These are phyloP conservation scores for Euplagia quadripunctaria DNA, from an alignment of 2,888 invertebrate genomes.

Conservation along the genomic window DNA sequence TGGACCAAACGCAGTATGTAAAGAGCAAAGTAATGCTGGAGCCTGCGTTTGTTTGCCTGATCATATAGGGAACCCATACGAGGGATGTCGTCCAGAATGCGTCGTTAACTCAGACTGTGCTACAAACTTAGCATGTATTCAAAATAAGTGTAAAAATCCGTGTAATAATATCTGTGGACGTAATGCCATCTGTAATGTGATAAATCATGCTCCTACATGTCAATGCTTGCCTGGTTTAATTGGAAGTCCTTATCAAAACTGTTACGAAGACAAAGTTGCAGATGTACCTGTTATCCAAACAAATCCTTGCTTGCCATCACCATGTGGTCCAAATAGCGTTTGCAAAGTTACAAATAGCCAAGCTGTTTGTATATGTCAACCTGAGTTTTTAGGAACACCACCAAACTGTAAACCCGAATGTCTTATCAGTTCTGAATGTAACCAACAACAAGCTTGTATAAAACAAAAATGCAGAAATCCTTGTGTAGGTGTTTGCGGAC, in stretches of 20 bases:
- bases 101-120: conserved; percentile 91
- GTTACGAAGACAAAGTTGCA: conserved; percentile 75
- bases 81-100: conserved; percentile 93
- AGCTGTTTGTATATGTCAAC: conserved; percentile 91
- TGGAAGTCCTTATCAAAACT: conserved; percentile 88
- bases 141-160: conserved; percentile 92
- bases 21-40: conserved; percentile 90
- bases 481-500: conserved; percentile 90
- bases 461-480: conserved; percentile 90
- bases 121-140: conserved; percentile 90
- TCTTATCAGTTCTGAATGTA: conserved; percentile 89
- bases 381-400: conserved; percentile 90
- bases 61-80: conserved; percentile 92
- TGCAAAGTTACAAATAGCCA: conserved; percentile 91
- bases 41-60: conserved; percentile 90
- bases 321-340: conserved; percentile 92
- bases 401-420: conserved; percentile 90
- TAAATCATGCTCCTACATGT: conserved; percentile 91
- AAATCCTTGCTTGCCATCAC: conserved; percentile 91
- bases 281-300: conserved; percentile 69
- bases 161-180: conserved; percentile 92
- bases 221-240: conserved; percentile 89
- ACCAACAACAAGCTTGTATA: conserved; percentile 89
- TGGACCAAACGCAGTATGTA: conserved; percentile 91
- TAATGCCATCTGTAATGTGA: conserved; percentile 91